These are phyloP conservation scores for Neodon shergylaensis DNA, from an alignment of 2,113 vertebrate species.

Conservation along the genomic window DNA sequence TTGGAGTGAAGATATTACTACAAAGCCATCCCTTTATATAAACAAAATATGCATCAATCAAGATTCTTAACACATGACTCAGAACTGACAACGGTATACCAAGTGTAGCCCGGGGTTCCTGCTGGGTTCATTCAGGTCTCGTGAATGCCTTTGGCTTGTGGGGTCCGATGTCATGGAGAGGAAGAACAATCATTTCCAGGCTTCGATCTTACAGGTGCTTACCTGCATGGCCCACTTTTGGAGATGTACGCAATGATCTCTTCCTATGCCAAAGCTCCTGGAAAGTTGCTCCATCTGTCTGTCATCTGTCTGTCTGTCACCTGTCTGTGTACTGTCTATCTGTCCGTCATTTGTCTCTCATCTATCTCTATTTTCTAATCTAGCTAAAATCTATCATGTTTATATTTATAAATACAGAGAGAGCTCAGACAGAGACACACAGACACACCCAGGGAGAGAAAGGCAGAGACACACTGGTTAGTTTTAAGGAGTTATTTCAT, in stretches of 20 bases:
- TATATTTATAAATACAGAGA: background rate
- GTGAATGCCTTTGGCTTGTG: accelerated
- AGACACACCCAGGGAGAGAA: background rate
- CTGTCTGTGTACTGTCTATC: background rate
- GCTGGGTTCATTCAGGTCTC: background rate
- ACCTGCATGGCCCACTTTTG: background rate
- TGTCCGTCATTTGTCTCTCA: background rate
- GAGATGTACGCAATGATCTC: background rate
- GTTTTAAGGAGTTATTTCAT: background rate
- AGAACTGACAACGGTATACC: too few species aligned
- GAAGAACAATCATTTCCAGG: background rate
- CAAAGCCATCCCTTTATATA: background rate
- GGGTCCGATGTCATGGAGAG: background rate
- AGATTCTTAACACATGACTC: background rate
- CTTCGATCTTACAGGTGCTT: background rate
- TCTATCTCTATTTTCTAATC: background rate
- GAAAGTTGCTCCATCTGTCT: background rate
- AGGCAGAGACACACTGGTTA: background rate
- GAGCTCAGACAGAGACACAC: background rate
- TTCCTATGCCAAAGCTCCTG: background rate
- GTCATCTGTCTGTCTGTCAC: background rate
- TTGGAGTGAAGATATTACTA: background rate
- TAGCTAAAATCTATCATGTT: background rate
- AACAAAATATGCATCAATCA: background rate
- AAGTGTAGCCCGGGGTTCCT: accelerated